phyloP scores from a whole-genome alignment of 2,888 invertebrate genomes.

The Megalurothrips usitatus region DNA sequence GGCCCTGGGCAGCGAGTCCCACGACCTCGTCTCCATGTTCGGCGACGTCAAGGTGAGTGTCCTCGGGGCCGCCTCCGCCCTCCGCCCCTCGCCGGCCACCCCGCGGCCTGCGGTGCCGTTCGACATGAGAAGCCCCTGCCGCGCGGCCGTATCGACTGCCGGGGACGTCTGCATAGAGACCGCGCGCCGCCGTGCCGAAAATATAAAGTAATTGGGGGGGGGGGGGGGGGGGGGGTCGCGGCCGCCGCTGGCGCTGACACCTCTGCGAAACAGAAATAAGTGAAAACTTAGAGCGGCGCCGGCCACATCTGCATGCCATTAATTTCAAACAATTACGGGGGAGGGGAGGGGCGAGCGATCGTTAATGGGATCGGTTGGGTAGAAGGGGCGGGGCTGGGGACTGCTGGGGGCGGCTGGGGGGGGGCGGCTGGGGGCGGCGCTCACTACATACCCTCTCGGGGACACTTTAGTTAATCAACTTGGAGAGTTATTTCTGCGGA shows the following conservation, averaged over 20 bases:
- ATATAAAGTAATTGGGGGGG: background rate
- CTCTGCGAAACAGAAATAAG: background rate
- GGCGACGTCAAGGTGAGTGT: conserved; percentile 82
- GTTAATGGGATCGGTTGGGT: background rate
- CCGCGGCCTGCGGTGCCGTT: background rate
- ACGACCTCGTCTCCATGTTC: conserved; percentile 91
- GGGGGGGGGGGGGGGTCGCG: background rate
- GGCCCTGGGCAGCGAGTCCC: conserved; percentile 83
- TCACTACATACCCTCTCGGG: too few species aligned
- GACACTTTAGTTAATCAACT: too few species aligned
- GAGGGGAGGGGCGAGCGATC: background rate
- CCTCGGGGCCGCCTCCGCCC: background rate
- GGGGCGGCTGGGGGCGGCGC: too few species aligned
- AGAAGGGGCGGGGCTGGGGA: too few species aligned
- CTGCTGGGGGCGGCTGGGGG: too few species aligned
- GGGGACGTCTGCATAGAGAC: background rate
- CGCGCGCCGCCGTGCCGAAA: background rate
- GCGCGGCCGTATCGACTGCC: background rate
- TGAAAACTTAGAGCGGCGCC: background rate
- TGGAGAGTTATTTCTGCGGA: background rate
- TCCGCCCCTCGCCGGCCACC: background rate
- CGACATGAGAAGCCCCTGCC: background rate
- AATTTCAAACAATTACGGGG: background rate
- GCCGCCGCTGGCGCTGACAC: background rate
- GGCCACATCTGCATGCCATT: background rate